Evolutionary conservation across 2,888 invertebrate genomes (phyloP).

Genomic region (Augochlorella aurata): DNA sequence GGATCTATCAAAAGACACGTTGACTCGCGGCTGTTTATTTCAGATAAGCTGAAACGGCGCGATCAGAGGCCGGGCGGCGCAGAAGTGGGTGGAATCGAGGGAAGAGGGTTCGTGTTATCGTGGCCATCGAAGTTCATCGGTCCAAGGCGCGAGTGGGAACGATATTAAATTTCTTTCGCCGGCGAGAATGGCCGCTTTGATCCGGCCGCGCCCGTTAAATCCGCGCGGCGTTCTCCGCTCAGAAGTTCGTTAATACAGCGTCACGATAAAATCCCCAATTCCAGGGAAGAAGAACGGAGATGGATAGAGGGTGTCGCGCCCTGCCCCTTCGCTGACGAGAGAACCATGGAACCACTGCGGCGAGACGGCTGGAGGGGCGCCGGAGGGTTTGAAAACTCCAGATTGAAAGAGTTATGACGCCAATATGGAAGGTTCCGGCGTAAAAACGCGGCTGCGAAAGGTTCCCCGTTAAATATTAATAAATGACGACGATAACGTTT

Average conservation of each 20-base stretch:
- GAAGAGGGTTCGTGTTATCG: slow-evolving; percentile 18
- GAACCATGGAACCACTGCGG: slow-evolving; percentile 10
- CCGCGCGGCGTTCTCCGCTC: slow-evolving; percentile 61
- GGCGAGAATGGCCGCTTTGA: slow-evolving; percentile 60
- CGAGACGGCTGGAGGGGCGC: slow-evolving; percentile 22
- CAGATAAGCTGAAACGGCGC: slow-evolving; percentile 36
- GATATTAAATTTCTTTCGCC: slow-evolving; percentile 68
- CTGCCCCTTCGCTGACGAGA: background rate
- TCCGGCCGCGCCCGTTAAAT: slow-evolving; percentile 65
- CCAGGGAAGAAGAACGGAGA: slow-evolving; percentile 46
- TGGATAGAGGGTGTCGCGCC: slow-evolving; percentile 6
- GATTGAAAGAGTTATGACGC: slow-evolving; percentile 64
- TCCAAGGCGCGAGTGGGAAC: slow-evolving; percentile 53
- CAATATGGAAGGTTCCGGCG: slow-evolving; percentile 51
- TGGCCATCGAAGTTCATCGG: slow-evolving; percentile 62
- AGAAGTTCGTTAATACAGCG: slow-evolving; percentile 70
- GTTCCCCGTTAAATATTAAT: slow-evolving; percentile 63
- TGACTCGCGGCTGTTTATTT: slow-evolving; percentile 38
- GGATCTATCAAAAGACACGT: slow-evolving; percentile 31
- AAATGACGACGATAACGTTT: slow-evolving; percentile 46
- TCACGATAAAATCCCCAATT: slow-evolving; percentile 70
- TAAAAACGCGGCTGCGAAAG: slow-evolving; percentile 49
- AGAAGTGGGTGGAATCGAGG: slow-evolving; percentile 5
- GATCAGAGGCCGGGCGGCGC: background rate
- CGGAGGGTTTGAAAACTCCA: slow-evolving; percentile 26